These are phyloP conservation scores for Ophraella communa DNA, from an alignment of 2,888 invertebrate species.

Conservation along the genomic window DNA sequence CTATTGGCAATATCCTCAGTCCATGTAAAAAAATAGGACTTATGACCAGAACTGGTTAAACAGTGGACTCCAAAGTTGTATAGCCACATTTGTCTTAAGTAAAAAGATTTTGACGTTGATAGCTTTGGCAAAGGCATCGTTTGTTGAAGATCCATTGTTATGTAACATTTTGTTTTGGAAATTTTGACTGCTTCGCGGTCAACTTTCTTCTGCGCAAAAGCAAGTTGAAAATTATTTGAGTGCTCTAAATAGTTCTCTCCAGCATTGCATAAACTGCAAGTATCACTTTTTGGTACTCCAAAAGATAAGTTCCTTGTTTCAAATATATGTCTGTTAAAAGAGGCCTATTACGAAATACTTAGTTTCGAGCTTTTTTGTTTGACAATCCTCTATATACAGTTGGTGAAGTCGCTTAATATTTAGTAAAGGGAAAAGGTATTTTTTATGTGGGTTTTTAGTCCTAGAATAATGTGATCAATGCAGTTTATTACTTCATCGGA, in stretches of 20 bases:
- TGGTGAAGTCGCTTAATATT: constrained; percentile 11
- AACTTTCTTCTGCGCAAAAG: neutral
- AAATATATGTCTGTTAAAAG: constrained; percentile 14
- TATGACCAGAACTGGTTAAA: neutral
- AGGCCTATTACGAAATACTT: constrained; percentile 9
- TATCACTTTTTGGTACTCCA: constrained; percentile 18
- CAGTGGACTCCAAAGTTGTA: constrained; percentile 37
- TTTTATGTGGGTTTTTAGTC: no score
- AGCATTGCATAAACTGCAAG: constrained; percentile 20
- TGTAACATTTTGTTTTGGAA: constrained; percentile 6
- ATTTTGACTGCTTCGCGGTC: neutral
- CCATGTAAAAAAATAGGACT: no score
- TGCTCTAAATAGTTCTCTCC: constrained; percentile 8
- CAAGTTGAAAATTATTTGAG: neutral
- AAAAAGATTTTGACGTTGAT: constrained; percentile 37
- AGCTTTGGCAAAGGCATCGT: constrained; percentile 39
- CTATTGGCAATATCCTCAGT: no score
- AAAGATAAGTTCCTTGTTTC: constrained; percentile 20
- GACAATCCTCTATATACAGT: constrained; percentile 9
- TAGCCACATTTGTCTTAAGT: constrained; percentile 39
- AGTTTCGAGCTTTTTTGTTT: constrained; percentile 10
- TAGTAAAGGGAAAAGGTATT: constrained; percentile 7
- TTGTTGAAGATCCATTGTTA: no score
- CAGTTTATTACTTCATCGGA: no score
- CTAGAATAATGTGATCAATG: no score